Base-by-base conservation (phyloP, 2,113 vertebrate genomes). In the Larimichthys crocea region DNA sequence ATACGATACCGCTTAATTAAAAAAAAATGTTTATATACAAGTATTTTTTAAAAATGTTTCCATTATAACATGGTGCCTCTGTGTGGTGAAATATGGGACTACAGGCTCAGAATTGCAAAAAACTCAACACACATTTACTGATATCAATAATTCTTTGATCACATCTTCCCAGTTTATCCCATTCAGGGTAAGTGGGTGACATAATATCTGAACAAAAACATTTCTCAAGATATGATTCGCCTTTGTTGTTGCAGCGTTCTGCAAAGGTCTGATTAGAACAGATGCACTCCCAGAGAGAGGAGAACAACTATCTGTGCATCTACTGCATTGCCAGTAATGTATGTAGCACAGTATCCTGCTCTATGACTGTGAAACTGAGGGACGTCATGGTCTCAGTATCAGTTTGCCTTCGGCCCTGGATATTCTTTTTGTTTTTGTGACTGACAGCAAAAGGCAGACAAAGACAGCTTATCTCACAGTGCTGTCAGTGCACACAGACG, bases 81-180 rank as follows among this genome's bases (percentile, higher is more conserved):
- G 0, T 79, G 63, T 91, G 88, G 81, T 73, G 57, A 87, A 61
- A 62, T 20, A 7, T 24, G 55, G 62, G 16, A 88, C 22, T 82
- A 35, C 86, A 79, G 5, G 17, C 5, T 44, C 11, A 8, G 5
- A 57, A 4, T 52, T 31, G 44, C 24, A 40, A 3, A 15, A 72
- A 26, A 74, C 4, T n/a, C 5, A 24, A 4, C 15, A 5, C 5
- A 15, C 55, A 53, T 11, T 40, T 2, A 10, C 31, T n/a, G n/a
- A 2, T 9, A 29, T 48, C 7, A 19, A 42, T 24, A 1, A 20
- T 49, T 10, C 17, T 11, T 42, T 57, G 53, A 20, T 46, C 3
- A 46, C 14, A 46, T 57, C 1, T 29, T 26, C 3, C 40, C 22
- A 44, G n/a, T 24, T 65, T n/a, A 76, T 29, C n/a, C 9, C 2